phyloP scores from a whole-genome alignment of 30 jellyfish, hydroid and myxozoan species.

The Rhopilema esculentum region DNA sequence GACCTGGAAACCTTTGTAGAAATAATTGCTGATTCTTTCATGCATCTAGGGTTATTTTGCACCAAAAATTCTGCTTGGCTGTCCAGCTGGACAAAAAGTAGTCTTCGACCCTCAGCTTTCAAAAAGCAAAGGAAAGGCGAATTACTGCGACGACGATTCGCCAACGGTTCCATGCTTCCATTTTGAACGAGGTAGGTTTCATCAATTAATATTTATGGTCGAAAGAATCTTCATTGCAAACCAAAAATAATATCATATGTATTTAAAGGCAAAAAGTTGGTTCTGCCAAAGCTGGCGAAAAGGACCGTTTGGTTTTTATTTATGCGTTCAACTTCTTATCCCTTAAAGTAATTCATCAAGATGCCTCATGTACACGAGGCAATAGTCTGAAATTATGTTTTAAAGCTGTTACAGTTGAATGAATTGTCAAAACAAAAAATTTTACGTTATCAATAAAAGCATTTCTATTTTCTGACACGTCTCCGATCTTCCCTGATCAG shows the following conservation, averaged over 20 bases:
- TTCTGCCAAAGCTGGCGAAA: too few species aligned
- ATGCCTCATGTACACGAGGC: too few species aligned
- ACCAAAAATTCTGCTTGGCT: conserved; percentile 57
- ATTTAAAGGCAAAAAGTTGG: too few species aligned
- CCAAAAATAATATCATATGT: neutral
- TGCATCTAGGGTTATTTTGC: conserved; percentile 51
- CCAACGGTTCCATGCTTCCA: conserved; percentile 56
- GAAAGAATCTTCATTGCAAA: neutral
- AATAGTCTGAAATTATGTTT: too few species aligned
- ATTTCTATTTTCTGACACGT: too few species aligned
- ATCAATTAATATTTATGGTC: neutral
- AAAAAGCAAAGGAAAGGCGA: neutral
- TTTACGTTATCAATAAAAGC: too few species aligned
- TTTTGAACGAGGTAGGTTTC: conserved; percentile 36
- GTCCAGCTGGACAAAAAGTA: conserved; percentile 57
- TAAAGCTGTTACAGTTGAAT: too few species aligned
- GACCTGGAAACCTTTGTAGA: neutral
- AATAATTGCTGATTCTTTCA: neutral
- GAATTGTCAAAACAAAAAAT: too few species aligned
- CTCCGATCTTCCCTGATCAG: too few species aligned
- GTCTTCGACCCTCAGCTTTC: conserved; percentile 37
- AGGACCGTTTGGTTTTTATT: too few species aligned
- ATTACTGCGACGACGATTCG: conserved; percentile 32
- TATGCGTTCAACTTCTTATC: too few species aligned
- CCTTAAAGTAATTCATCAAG: too few species aligned